These are phyloP conservation scores for Gasteruption jaculator DNA, from an alignment of 2,888 invertebrate species.

Conservation along the genomic window DNA sequence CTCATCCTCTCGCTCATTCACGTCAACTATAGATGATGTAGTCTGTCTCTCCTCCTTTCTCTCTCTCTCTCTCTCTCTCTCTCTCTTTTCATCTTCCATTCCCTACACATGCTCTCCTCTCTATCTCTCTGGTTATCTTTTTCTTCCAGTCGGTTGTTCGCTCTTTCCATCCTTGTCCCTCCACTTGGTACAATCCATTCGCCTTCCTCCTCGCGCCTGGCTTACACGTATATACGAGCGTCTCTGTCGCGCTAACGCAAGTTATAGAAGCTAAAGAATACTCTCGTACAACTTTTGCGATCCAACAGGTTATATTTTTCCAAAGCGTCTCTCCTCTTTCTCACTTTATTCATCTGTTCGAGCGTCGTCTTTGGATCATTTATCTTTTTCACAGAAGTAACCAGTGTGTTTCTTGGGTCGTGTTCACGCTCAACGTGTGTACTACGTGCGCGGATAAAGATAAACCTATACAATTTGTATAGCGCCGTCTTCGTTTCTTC, in stretches of 20 bases:
- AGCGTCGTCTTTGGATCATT: too few species aligned
- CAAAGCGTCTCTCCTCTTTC: conserved; percentile 23
- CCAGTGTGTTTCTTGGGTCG: too few species aligned
- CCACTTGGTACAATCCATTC: conserved; percentile 20
- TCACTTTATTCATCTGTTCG: conserved; percentile 17
- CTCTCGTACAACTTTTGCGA: too few species aligned
- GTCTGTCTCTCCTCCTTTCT: conserved; percentile 8
- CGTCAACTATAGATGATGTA: too few species aligned
- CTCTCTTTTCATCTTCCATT: background rate
- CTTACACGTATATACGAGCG: conserved; percentile 25
- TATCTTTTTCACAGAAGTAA: too few species aligned
- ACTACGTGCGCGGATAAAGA: too few species aligned
- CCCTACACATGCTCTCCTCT: background rate
- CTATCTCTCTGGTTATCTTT: too few species aligned
- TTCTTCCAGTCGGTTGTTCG: background rate
- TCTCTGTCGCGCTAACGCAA: conserved; percentile 32
- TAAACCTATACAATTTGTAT: too few species aligned
- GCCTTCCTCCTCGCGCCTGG: conserved; percentile 23
- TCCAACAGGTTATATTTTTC: conserved; percentile 51
- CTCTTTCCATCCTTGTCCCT: background rate
- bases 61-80: conserved; percentile 14
- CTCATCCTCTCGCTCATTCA: conserved; percentile 17
- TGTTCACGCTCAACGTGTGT: too few species aligned
- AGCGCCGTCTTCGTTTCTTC: too few species aligned
- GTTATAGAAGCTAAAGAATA: too few species aligned